Evolutionary conservation across 2,113 vertebrate genomes (phyloP).

Genomic region (Pycnonotus jocosus): DNA sequence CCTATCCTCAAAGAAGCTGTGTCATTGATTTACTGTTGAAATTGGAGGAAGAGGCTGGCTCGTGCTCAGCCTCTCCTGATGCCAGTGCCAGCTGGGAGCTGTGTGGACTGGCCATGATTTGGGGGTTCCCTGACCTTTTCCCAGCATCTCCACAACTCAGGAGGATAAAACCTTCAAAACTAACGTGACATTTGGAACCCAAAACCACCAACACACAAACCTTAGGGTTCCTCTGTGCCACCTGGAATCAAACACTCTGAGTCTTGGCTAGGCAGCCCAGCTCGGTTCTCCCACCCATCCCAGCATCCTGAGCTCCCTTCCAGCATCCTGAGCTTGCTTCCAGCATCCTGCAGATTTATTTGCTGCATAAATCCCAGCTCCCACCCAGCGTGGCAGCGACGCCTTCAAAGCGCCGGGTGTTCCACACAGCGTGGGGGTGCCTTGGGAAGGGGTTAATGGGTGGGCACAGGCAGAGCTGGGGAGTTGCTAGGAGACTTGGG

Average conservation of each 20-base stretch:
- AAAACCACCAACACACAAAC: not conserved
- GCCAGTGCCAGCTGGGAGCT: not conserved
- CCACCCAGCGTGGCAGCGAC: not conserved
- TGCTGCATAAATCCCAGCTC: not conserved
- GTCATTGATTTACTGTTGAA: not conserved
- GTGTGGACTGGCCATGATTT: accelerated
- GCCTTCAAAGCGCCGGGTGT: not conserved
- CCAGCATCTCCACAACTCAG: not conserved
- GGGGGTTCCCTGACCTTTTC: not conserved
- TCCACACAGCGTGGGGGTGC: not conserved
- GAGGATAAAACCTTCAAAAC: not conserved
- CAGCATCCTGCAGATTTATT: not conserved
- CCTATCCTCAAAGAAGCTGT: not conserved
- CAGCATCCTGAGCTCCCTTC: not conserved
- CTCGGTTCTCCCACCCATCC: accelerated
- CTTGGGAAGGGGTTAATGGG: constrained; percentile 25
- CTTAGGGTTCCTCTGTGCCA: not conserved
- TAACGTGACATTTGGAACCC: not conserved
- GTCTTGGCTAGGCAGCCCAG: not conserved
- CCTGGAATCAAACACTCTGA: not conserved
- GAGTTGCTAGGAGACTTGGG: constrained; percentile 57
- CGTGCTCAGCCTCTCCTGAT: not conserved
- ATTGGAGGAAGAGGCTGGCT: not conserved
- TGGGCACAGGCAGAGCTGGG: constrained; percentile 19
- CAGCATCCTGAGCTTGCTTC: not conserved